These are phyloP conservation scores for Aldrovandia affinis DNA, from an alignment of 2,797 vertebrate species.

Conservation along the genomic window DNA sequence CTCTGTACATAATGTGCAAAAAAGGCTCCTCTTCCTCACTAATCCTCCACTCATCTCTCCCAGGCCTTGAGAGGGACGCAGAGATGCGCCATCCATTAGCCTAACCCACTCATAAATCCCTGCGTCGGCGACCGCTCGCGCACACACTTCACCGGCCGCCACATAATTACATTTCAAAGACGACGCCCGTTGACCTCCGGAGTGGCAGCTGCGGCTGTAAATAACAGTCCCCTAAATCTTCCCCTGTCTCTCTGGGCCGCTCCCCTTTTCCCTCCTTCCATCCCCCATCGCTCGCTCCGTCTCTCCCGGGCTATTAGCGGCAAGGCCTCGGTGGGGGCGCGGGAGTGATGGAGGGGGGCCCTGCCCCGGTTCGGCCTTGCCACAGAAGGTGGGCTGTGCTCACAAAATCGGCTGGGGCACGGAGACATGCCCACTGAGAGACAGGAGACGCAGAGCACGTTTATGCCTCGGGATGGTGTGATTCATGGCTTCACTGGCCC, in stretches of 20 bases:
- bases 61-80: constrained; percentile 54
- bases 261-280: not conserved
- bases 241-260: not conserved
- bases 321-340: constrained; percentile 24
- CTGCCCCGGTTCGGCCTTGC: constrained; percentile 1
- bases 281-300: not conserved
- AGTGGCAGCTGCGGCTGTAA: constrained; percentile 45
- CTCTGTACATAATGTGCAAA: not conserved
- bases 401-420: not conserved
- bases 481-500: not conserved
- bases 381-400: not conserved
- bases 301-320: constrained; percentile 22
- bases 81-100: constrained; percentile 55
- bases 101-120: constrained; percentile 59
- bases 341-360: constrained; percentile 30
- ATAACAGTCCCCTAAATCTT: constrained; percentile 48
- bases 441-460: not conserved
- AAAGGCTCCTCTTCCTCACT: not conserved
- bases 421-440: not conserved
- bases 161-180: constrained; percentile 74
- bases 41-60: constrained; percentile 39
- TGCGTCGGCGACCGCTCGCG: not conserved
- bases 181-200: constrained; percentile 58
- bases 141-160: constrained; percentile 57
- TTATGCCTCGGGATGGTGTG: not conserved